Percentiles rank a stretch among this genome's conserved stretches.
These are phyloP conservation scores for Malacoraja senta DNA, from an alignment of 2,797 vertebrate genomes.

Conservation along the genomic window DNA sequence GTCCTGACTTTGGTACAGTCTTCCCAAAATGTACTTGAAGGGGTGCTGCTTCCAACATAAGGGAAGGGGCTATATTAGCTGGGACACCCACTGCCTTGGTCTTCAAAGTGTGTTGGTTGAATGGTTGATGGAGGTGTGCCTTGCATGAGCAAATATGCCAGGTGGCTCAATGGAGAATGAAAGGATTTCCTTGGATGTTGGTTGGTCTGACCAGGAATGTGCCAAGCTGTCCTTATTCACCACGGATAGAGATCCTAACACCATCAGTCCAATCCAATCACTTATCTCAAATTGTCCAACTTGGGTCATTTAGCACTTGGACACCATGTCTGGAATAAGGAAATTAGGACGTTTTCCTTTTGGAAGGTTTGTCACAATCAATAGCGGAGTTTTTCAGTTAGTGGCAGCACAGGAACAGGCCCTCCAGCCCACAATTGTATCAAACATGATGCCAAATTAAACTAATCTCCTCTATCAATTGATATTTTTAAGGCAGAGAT, in stretches of 20 bases:
- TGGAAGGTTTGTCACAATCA: not conserved
- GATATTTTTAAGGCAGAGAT: too few relatives aligned
- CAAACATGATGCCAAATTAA: too few relatives aligned
- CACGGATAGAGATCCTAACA: not conserved
- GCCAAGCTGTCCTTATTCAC: not conserved
- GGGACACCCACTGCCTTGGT: not conserved
- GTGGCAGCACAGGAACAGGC: too few relatives aligned
- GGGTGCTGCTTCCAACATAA: not conserved
- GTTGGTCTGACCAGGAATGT: not conserved
- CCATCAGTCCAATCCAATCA: not conserved
- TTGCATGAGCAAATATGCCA: not conserved
- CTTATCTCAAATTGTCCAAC: not conserved
- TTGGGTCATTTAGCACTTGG: not conserved
- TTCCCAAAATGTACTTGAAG: not conserved
- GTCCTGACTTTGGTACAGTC: not conserved
- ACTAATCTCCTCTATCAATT: too few relatives aligned
- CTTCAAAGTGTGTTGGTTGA: not conserved
- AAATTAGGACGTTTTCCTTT: not conserved
- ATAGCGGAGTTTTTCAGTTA: not conserved
- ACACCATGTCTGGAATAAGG: not conserved
- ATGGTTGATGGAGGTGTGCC: not conserved
- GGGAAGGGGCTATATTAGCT: too few relatives aligned
- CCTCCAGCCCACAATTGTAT: too few relatives aligned
- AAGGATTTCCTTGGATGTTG: not conserved
- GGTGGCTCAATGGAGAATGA: not conserved